A percentile compares a stretch with the other conserved stretches of the same genome.
phyloP scores from a whole-genome alignment of 2,888 invertebrate species.

The Euspilapteryx auroguttella region DNA sequence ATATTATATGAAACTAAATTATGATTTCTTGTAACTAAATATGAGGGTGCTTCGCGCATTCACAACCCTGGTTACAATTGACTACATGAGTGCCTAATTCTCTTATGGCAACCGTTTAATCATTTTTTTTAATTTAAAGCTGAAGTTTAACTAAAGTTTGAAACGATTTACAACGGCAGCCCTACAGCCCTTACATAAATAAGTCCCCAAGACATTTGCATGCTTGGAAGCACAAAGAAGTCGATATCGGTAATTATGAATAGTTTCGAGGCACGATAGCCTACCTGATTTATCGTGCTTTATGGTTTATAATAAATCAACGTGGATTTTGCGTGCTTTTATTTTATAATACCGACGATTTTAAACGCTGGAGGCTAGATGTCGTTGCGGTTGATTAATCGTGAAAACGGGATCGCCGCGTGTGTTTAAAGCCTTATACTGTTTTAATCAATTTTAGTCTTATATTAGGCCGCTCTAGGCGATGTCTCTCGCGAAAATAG shows the following conservation, averaged over 20 bases:
- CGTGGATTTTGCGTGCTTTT: slow-evolving; percentile 10
- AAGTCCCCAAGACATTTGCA: slow-evolving; percentile 26
- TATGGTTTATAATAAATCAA: slow-evolving; percentile 19
- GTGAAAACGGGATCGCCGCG: slow-evolving; percentile 9
- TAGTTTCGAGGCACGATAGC: slow-evolving; percentile 28
- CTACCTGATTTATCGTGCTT: slow-evolving; percentile 24
- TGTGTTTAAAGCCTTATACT: too few relatives aligned
- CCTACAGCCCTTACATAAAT: slow-evolving; percentile 19
- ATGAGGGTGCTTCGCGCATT: too few relatives aligned
- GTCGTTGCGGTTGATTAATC: slow-evolving; percentile 27
- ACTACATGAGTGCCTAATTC: too few relatives aligned
- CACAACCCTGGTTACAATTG: too few relatives aligned
- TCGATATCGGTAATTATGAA: slow-evolving; percentile 40
- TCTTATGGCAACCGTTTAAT: too few relatives aligned
- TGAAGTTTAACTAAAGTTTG: slow-evolving; percentile 26
- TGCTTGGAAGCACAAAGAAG: slow-evolving; percentile 30
- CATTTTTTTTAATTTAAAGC: too few relatives aligned
- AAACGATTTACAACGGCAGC: slow-evolving; percentile 10
- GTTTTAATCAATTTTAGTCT: too few relatives aligned
- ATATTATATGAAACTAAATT: too few relatives aligned
- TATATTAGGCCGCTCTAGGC: too few relatives aligned
- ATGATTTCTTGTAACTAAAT: too few relatives aligned
- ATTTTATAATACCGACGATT: slow-evolving; percentile 17
- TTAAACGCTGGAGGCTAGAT: slow-evolving; percentile 18
- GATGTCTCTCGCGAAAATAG: too few relatives aligned